phyloP scores from a whole-genome alignment of 2,113 vertebrate genomes.

The Octodon degus region DNA sequence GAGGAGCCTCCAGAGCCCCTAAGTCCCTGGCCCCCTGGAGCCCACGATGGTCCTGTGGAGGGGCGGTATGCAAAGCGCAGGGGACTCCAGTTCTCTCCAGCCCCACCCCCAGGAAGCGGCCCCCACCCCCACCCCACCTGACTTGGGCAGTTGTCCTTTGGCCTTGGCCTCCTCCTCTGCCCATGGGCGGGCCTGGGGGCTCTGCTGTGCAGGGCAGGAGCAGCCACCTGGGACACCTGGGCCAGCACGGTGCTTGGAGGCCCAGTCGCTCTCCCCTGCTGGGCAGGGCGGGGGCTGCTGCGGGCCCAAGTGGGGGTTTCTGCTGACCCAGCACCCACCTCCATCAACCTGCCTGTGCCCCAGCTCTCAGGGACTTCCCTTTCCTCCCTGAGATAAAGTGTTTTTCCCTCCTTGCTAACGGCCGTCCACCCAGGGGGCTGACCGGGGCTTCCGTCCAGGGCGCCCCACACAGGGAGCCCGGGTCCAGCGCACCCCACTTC shows the following conservation, averaged over 20 bases:
- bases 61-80: fast-evolving
- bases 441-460: neutral
- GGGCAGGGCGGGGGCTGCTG: neutral
- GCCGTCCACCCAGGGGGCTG: neutral
- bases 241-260: neutral
- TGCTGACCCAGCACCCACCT: neutral
- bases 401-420: neutral
- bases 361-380: conserved; percentile 81
- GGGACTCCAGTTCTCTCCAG: too few species aligned
- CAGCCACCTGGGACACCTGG: neutral
- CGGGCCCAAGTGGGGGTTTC: neutral
- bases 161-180: neutral
- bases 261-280: fast-evolving
- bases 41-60: fast-evolving
- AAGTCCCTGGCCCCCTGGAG: fast-evolving
- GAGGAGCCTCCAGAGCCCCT: fast-evolving
- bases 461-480: neutral
- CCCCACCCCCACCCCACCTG: fast-evolving
- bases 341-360: conserved; percentile 65
- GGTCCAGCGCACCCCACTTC: neutral
- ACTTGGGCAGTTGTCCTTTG: neutral
- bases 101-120: neutral
- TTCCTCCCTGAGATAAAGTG: conserved; percentile 65
- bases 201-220: neutral
- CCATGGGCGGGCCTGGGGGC: neutral